These are phyloP conservation scores for Psylliodes chrysocephalus DNA, from an alignment of 2,888 invertebrate species.

Conservation along the genomic window DNA sequence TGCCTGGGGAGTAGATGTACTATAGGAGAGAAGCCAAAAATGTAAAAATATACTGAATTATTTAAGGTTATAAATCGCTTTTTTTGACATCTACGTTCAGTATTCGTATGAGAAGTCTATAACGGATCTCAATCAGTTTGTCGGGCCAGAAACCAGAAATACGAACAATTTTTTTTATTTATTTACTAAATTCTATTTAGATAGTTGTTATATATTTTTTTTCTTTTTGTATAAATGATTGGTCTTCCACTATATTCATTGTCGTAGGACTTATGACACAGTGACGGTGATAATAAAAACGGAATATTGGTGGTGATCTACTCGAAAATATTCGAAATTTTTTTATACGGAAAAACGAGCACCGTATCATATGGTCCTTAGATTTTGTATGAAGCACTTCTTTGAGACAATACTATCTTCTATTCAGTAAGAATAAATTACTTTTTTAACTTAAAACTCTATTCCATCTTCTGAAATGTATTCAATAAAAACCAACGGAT, in stretches of 20 bases:
- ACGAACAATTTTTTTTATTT: conserved; percentile 13
- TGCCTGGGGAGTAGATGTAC: conserved; percentile 10
- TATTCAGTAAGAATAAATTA: too few relatives aligned
- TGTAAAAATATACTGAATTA: conserved; percentile 19
- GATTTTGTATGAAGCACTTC: conserved; percentile 25
- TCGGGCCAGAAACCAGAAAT: conserved; percentile 3
- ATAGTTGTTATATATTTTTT: conserved; percentile 41
- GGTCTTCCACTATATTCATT: conserved; percentile 48
- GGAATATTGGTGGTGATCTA: too few relatives aligned
- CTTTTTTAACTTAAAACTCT: too few relatives aligned
- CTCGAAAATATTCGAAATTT: neutral
- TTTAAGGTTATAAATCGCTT: conserved; percentile 19
- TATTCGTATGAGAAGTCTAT: conserved; percentile 46
- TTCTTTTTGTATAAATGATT: conserved; percentile 44
- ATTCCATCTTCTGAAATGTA: too few relatives aligned
- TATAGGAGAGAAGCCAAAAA: conserved; percentile 28
- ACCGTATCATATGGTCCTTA: conserved; percentile 35
- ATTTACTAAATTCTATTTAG: conserved; percentile 29
- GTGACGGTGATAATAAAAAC: neutral
- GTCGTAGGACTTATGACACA: neutral
- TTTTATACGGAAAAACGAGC: neutral
- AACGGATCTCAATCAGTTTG: conserved; percentile 49
- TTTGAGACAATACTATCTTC: conserved; percentile 1
- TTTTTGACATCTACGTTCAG: conserved; percentile 47
- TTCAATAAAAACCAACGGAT: too few relatives aligned